These are phyloP conservation scores for Conger conger DNA, from an alignment of 2,113 vertebrate genomes.

Conservation along the genomic window DNA sequence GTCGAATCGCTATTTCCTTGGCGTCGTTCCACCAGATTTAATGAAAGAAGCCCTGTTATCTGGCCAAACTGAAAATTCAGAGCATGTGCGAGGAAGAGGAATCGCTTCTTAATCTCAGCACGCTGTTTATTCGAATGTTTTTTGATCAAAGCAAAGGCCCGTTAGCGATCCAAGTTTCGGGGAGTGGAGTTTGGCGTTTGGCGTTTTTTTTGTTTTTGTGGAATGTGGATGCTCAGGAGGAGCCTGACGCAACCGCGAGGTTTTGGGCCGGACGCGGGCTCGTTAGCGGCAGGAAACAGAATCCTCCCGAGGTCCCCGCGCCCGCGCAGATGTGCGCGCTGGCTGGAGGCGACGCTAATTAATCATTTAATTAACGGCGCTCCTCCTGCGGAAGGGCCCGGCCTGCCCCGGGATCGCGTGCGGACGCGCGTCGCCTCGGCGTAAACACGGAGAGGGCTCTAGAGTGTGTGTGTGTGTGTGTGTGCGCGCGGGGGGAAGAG, in stretches of 20 bases:
- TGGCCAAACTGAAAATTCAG: constrained; percentile 8
- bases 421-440: background rate
- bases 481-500: too few species aligned
- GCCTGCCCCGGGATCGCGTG: constrained; percentile 3
- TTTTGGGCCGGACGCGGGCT: constrained; percentile 49
- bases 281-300: constrained; percentile 60
- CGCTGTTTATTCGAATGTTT: constrained; percentile 30
- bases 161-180: too few species aligned
- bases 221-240: background rate
- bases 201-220: background rate
- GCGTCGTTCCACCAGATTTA: background rate
- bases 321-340: constrained; percentile 47
- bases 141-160: too few species aligned
- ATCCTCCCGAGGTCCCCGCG: constrained; percentile 52
- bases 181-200: background rate
- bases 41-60: background rate
- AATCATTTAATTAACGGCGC: constrained; percentile 49
- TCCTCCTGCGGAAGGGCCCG: constrained; percentile 31
- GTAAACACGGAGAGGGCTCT: background rate
- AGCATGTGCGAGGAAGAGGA: constrained; percentile 37
- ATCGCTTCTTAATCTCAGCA: too few species aligned
- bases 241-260: constrained; percentile 48
- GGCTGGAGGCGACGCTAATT: constrained; percentile 44
- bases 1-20: too few species aligned
- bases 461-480: too few species aligned